Conservation (phyloP, 2,797 vertebrate genomes). For the Decapterus maruadsi region DNA sequence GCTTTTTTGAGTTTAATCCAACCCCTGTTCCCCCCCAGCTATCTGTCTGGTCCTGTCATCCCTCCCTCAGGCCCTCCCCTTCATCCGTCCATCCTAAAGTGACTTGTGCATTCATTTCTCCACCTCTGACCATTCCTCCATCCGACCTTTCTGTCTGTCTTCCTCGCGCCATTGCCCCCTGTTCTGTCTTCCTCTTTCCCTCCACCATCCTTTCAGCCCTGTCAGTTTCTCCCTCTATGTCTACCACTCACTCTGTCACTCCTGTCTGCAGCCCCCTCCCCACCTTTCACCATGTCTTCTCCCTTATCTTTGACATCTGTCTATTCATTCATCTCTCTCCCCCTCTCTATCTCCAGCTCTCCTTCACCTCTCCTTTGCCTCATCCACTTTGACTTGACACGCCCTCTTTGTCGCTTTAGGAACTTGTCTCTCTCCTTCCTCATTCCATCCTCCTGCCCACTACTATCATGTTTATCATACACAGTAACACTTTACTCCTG, state of each 20-base stretch:
- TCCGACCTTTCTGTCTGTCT: not conserved
- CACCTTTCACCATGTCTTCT: slow-evolving; percentile 33
- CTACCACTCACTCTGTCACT: slow-evolving; percentile 34
- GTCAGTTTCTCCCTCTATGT: slow-evolving; percentile 49
- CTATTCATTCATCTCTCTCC: slow-evolving; percentile 35
- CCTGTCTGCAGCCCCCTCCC: slow-evolving; percentile 24
- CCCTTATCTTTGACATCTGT: slow-evolving; percentile 38
- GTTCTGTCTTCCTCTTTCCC: slow-evolving; percentile 10
- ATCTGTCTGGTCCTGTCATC: slow-evolving; percentile 33
- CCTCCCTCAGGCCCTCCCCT: slow-evolving; percentile 47
- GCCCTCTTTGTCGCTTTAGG: slow-evolving; percentile 39
- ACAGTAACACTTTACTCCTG: not conserved
- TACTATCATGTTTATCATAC: slow-evolving; percentile 14
- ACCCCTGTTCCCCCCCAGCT: slow-evolving; percentile 10
- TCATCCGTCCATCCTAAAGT: slow-evolving; percentile 53
- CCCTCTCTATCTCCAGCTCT: slow-evolving; percentile 21
- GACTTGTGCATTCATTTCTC: slow-evolving; percentile 38
- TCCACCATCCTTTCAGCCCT: slow-evolving; percentile 44
- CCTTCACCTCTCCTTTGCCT: slow-evolving; percentile 62
- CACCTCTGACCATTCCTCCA: slow-evolving; percentile 25
- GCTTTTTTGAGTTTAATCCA: slow-evolving; percentile 7
- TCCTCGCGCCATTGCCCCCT: slow-evolving; percentile 34
- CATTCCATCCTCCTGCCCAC: slow-evolving; percentile 25
- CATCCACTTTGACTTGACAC: slow-evolving; percentile 9
- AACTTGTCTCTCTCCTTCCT: slow-evolving; percentile 31